These are phyloP conservation scores for Echinarachnius parma DNA, from an alignment of 53 echinoderm and acorn worm species.

Conservation along the genomic window DNA sequence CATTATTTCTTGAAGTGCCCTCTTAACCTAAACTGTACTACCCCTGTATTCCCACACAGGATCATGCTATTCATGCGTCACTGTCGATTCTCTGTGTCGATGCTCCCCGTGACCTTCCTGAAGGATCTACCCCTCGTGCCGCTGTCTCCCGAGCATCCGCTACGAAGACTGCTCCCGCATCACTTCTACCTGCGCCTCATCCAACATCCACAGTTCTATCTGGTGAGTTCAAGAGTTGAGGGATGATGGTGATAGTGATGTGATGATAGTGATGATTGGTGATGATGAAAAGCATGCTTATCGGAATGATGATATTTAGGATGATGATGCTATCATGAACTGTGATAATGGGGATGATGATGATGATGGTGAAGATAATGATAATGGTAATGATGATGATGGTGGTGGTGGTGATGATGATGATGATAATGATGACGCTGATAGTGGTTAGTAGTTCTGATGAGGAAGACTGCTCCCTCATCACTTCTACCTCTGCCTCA, in stretches of 20 bases:
- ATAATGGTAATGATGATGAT: not conserved
- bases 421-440: not conserved
- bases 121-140: slow-evolving; percentile 91
- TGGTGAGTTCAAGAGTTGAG: slow-evolving; percentile 64
- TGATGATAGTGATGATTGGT: not conserved
- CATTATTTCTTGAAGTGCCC: not conserved
- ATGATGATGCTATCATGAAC: not conserved
- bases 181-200: slow-evolving; percentile 75
- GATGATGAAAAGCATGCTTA: not conserved
- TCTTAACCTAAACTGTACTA: not conserved
- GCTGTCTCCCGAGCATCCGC: slow-evolving; percentile 77
- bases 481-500: no score
- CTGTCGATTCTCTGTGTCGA: slow-evolving; percentile 67
- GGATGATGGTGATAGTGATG: not conserved
- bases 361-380: not conserved
- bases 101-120: slow-evolving; percentile 65
- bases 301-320: not conserved
- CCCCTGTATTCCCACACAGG: not conserved
- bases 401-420: not conserved
- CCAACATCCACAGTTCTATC: slow-evolving; percentile 78
- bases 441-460: no score
- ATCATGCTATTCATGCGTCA: slow-evolving; percentile 64
- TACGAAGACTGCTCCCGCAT: slow-evolving; percentile 73
- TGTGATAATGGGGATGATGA: no score
- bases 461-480: no score